Evolutionary conservation across 2,797 vertebrate species (phyloP), one percentile per base, ranked within the genome.

Genomic region (Babyrousa celebensis): DNA sequence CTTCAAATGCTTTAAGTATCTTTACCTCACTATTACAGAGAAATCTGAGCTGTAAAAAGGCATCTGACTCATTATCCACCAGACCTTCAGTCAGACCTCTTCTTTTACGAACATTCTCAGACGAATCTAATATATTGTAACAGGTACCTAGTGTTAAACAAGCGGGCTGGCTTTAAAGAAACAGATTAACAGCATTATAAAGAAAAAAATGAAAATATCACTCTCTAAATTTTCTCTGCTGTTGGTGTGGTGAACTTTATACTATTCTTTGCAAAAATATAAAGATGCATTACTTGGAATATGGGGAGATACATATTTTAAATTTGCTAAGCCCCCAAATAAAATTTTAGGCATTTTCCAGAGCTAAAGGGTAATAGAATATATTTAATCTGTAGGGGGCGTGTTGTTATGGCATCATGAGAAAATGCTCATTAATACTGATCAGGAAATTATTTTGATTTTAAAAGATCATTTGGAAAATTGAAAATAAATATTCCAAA

Each of bases 91-190:
- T 99, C 99, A 99, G 99, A 99, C 99, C 99, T 98, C 99, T 99
- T 98, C 99, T 99, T 99, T 99, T 99, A 99, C 99, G 99, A 99
- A 99, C 99, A 56, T 99, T 99, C 99, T 99, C 99, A 99, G 99
- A 99, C 97, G 99, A 99, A 97, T 99, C 99, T 99, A 99, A 99
- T 99, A 98, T 99, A 98, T 98, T 99, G 98, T 99, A 99, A 99
- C 99, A 99, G 99, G 99, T 99, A 99, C 99, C 99, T 97, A 98
- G 97, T 97, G 97, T 21, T 4, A 97, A 98, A 98, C 96, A 98
- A 98, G 96, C 93, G 98, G 98, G 98, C 96, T 98, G 98, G 97
- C 97, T 97, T 98, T 98, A 97, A 98, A 98, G 97, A 97, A 95
- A 71, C 97, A 2, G 1, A 98, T 98, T 99, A 99, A 99, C 98